Conservation (phyloP, 2,797 vertebrate genomes). For the Tangara arthus region DNA sequence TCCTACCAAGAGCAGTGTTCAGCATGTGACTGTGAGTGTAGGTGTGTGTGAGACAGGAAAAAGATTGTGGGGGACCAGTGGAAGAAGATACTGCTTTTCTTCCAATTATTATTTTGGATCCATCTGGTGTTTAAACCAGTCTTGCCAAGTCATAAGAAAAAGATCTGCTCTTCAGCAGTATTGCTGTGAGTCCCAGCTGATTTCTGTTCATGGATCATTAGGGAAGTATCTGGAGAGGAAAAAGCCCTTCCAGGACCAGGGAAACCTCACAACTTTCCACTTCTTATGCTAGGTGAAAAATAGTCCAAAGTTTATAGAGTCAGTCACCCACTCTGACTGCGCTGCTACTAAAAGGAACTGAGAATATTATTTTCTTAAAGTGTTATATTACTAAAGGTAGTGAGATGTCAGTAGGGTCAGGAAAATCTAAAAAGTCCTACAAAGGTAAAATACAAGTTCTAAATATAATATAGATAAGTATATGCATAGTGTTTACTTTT, state of each 20-base stretch:
- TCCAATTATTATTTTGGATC: slow-evolving; percentile 33
- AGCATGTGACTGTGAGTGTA: slow-evolving; percentile 6
- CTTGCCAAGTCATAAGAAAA: slow-evolving; percentile 24
- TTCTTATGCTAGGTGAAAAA: neutral
- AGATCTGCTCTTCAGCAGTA: neutral
- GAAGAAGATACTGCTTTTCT: slow-evolving; percentile 30
- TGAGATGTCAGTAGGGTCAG: neutral
- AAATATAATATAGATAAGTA: neutral
- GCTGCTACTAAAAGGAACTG: neutral
- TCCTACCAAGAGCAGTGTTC: neutral
- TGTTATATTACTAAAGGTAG: neutral
- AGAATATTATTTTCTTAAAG: neutral
- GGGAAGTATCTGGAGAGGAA: neutral
- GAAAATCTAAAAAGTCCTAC: neutral
- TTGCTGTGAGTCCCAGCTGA: neutral
- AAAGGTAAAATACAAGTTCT: neutral
- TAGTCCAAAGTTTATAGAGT: neutral
- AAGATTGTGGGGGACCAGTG: neutral
- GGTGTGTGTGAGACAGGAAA: slow-evolving; percentile 38
- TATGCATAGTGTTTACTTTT: neutral
- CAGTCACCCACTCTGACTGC: neutral
- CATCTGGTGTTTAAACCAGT: slow-evolving; percentile 47
- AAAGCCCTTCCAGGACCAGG: neutral
- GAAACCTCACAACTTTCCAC: neutral
- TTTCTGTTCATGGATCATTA: slow-evolving; percentile 12